Conservation (phyloP, 2,888 invertebrate species). For the Aleiodes leptofemur region DNA sequence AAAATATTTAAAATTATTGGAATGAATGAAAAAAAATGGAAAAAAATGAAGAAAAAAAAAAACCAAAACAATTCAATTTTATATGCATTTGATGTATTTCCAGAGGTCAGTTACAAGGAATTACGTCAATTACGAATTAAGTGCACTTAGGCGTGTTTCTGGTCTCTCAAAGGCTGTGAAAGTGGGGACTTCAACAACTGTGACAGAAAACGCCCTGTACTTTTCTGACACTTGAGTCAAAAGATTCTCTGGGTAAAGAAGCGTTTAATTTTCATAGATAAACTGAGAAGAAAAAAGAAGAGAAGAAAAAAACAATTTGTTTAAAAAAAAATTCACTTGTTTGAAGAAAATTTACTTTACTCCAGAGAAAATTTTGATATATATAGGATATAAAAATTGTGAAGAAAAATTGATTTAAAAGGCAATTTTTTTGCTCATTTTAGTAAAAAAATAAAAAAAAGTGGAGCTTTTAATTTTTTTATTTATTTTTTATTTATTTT, state of each 20-base stretch:
- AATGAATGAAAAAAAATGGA: too few species aligned
- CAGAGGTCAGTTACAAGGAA: constrained; percentile 59
- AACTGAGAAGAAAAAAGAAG: too few species aligned
- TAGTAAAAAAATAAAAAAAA: background rate
- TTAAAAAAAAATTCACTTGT: too few species aligned
- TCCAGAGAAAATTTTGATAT: too few species aligned
- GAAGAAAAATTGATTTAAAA: too few species aligned
- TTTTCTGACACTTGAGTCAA: constrained; percentile 45
- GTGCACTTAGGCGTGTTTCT: constrained; percentile 60
- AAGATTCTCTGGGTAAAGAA: constrained; percentile 20
- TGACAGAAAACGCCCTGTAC: constrained; percentile 39
- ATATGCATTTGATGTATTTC: constrained; percentile 24
- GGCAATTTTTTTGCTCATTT: too few species aligned
- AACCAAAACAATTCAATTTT: background rate
- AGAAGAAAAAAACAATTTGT: too few species aligned
- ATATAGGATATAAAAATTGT: too few species aligned
- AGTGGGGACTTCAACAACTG: constrained; percentile 58
- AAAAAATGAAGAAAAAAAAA: too few species aligned
- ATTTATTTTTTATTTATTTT: too few species aligned
- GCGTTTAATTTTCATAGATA: background rate
- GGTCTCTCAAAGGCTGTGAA: constrained; percentile 47
- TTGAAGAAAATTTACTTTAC: too few species aligned
- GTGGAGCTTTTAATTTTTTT: too few species aligned
- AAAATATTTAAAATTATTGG: background rate
- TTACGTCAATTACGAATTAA: constrained; percentile 70